phyloP scores from a whole-genome alignment of 2,113 vertebrate genomes.

The Colaptes auratus region DNA sequence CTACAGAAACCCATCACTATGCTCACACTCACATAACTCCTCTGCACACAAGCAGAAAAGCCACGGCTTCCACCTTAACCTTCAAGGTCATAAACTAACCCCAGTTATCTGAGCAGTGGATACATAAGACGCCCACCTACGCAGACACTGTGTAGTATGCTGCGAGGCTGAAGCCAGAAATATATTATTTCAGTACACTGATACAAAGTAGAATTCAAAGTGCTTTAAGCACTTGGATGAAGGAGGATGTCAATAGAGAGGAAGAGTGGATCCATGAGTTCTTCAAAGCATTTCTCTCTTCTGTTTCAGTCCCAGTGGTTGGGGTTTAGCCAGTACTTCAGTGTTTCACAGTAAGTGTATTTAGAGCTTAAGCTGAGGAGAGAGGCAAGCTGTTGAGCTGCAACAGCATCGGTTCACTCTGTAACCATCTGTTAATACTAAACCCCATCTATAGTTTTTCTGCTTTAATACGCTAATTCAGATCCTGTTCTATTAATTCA shows the following conservation, averaged over 20 bases:
- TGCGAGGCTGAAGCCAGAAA: neutral
- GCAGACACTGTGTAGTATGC: rapidly evolving
- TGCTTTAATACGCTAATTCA: neutral
- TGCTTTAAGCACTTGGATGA: neutral
- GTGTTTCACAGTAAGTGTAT: neutral
- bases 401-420: neutral
- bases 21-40: neutral
- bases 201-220: neutral
- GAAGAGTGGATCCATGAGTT: neutral
- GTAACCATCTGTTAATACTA: neutral
- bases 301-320: neutral
- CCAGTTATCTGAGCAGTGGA: neutral
- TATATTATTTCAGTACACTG: neutral
- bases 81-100: neutral
- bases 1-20: neutral
- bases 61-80: neutral
- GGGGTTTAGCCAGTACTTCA: neutral
- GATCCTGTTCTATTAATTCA: neutral
- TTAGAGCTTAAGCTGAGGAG: neutral
- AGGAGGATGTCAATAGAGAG: neutral
- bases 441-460: neutral
- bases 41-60: neutral
- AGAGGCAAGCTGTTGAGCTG: neutral
- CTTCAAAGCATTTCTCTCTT: neutral
- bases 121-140: neutral